Conservation (phyloP, 2,797 vertebrate species). For the Eupleurogrammus muticus region DNA sequence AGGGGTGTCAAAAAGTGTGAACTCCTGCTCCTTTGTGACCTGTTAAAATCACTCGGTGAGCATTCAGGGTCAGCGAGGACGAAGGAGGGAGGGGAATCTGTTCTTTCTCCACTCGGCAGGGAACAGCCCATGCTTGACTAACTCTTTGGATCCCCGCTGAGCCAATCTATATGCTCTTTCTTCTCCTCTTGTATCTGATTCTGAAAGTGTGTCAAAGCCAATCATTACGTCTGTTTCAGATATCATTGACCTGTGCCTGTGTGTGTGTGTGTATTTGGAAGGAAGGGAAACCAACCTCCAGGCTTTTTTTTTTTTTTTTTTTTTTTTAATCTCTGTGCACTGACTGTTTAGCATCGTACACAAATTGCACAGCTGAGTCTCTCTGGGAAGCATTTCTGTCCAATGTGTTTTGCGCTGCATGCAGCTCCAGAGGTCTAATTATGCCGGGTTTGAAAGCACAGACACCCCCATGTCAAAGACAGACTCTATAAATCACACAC, state of each 20-base stretch:
- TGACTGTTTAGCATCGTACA: constrained; percentile 49
- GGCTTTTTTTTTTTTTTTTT: constrained; percentile 54
- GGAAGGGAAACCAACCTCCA: constrained; percentile 38
- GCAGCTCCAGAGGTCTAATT: constrained; percentile 74
- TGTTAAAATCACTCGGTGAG: constrained; percentile 71
- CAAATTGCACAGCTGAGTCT: constrained; percentile 57
- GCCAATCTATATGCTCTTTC: constrained; percentile 73
- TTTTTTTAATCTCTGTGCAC: constrained; percentile 43
- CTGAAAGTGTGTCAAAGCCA: constrained; percentile 75
- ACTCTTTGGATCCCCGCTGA: constrained; percentile 59
- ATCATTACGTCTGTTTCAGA: constrained; percentile 69
- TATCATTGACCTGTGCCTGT: constrained; percentile 62
- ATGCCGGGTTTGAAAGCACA: constrained; percentile 67
- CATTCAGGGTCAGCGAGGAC: constrained; percentile 70
- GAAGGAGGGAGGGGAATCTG: constrained; percentile 59
- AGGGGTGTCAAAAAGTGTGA: constrained; percentile 65
- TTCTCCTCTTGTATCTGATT: constrained; percentile 67
- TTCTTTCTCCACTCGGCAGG: constrained; percentile 58
- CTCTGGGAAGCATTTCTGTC: constrained; percentile 61
- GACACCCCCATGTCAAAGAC: constrained; percentile 76
- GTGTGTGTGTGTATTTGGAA: constrained; percentile 19
- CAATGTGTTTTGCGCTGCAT: constrained; percentile 64
- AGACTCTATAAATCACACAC: constrained; percentile 76
- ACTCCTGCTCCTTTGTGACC: constrained; percentile 74
- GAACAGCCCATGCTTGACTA: constrained; percentile 64